These are phyloP conservation scores for Carcina quercana DNA, from an alignment of 2,888 invertebrate species.

Conservation along the genomic window DNA sequence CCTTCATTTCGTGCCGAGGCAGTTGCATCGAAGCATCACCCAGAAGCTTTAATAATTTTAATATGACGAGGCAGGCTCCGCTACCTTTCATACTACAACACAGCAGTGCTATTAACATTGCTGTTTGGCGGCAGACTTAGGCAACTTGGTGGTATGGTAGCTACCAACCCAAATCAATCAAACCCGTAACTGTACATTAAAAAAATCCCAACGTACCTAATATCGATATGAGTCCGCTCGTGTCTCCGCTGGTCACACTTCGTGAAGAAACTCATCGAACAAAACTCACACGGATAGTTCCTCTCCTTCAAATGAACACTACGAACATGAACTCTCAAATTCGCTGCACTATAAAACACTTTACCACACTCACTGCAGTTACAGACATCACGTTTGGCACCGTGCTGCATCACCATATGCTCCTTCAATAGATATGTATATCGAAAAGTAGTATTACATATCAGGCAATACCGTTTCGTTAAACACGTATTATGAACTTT, in stretches of 20 bases:
- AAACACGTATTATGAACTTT: constrained; percentile 14
- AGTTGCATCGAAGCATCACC: too few relatives aligned
- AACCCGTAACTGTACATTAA: too few relatives aligned
- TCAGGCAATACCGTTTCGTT: constrained; percentile 19
- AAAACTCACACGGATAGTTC: constrained; percentile 28
- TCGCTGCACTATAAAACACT: constrained; percentile 22
- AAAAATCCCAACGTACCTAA: constrained; percentile 11
- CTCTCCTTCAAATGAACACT: constrained; percentile 33
- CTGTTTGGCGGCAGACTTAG: too few relatives aligned
- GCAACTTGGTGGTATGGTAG: too few relatives aligned
- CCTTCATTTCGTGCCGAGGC: too few relatives aligned
- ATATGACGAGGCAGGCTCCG: too few relatives aligned
- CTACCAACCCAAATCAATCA: too few relatives aligned
- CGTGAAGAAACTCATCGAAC: constrained; percentile 37
- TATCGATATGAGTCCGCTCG: constrained; percentile 32
- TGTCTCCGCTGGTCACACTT: constrained; percentile 32
- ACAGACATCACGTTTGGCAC: constrained; percentile 14
- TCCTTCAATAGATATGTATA: constrained; percentile 23
- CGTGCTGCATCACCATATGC: constrained; percentile 25
- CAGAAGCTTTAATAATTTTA: too few relatives aligned
- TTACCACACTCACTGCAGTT: constrained; percentile 35
- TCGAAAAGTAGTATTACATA: constrained; percentile 23
- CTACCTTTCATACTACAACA: too few relatives aligned
- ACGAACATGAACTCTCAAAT: constrained; percentile 30
- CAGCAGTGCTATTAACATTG: too few relatives aligned